These are phyloP conservation scores for Tolmerus cingulatus DNA, from an alignment of 2,888 invertebrate genomes.

Conservation along the genomic window DNA sequence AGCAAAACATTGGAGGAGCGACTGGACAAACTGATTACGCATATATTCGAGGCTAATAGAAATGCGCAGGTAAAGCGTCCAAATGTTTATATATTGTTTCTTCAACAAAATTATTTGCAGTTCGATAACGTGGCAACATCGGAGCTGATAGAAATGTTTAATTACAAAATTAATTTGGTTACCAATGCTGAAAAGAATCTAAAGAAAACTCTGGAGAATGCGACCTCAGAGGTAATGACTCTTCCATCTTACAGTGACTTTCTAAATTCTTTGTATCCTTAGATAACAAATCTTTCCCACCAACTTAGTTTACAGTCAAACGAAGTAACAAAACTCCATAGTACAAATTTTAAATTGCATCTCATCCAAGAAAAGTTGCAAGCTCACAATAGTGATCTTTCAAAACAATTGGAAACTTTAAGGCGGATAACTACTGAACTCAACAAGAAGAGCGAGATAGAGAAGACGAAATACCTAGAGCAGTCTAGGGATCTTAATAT, in stretches of 20 bases:
- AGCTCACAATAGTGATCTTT: slow-evolving; percentile 58
- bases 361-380: slow-evolving; percentile 60
- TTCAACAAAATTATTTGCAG: slow-evolving; percentile 39
- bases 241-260: not conserved
- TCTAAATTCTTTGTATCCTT: slow-evolving; percentile 26
- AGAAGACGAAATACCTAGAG: slow-evolving; percentile 39
- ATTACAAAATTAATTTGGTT: slow-evolving; percentile 59
- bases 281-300: slow-evolving; percentile 58
- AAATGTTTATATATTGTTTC: not conserved
- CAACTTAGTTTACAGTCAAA: slow-evolving; percentile 58
- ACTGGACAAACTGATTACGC: slow-evolving; percentile 54
- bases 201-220: slow-evolving; percentile 57
- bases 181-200: slow-evolving; percentile 54
- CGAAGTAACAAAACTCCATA: slow-evolving; percentile 58
- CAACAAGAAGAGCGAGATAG: slow-evolving; percentile 58
- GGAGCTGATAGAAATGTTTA: slow-evolving; percentile 60
- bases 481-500: slow-evolving; percentile 54
- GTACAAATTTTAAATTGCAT: slow-evolving; percentile 60
- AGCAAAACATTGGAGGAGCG: slow-evolving; percentile 59
- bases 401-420: slow-evolving; percentile 55
- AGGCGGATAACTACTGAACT: slow-evolving; percentile 46
- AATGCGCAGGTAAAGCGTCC: not conserved
- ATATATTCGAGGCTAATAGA: slow-evolving; percentile 40
- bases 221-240: slow-evolving; percentile 54
- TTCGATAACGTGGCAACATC: slow-evolving; percentile 59